Evolutionary conservation across 2,797 vertebrate species (phyloP), one percentile per base, ranked within the genome.

Genomic region (Diceros bicornis): DNA sequence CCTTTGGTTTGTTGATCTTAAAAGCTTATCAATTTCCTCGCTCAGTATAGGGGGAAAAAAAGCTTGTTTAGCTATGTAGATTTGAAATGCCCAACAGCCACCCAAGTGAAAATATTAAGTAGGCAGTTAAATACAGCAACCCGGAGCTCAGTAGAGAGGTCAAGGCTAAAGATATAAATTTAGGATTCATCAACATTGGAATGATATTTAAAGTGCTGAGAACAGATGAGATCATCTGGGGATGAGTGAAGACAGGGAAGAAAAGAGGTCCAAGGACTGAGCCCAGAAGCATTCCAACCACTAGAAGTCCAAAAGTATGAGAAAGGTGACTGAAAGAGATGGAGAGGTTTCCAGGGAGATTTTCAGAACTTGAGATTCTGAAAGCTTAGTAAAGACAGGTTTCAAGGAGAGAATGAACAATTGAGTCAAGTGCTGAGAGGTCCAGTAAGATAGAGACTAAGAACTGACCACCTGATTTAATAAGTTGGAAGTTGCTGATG

Each of bases 11-110:
- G 44, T 50, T 64, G 34, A 34, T 62, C 77, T 93, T 96, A 86
- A 97, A 96, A 84, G 20, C 44, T 74, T 78, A 61, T 62, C 89
- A 89, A 7, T 69, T 95, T 87, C 66, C 55, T 75, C 91, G 90
- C 66, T 96, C 59, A 66, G 27, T 66, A 85, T 66, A 4, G 16
- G 50, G 50, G 59, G 59, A 44, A n/a, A 81, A 69, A 74, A 27
- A 41, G 68, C 81, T 50, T 77, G 52, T 34, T 87, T 59, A 95
- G 41, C 23, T 55, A 57, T 81, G 94, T 74, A 64, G 64, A 89
- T 85, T 2, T 79, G 66, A 97, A 94, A 95, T 91, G 77, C 64
- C 44, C 88, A 93, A 88, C 10, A 95, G 34, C 29, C 17, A 68
- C 2, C 7, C 59, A 94, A 88, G 37, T 20, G 20, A 47, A 88